Evolutionary conservation across 2,113 vertebrate genomes (phyloP).

Genomic region (Erythrolamprus reginae): DNA sequence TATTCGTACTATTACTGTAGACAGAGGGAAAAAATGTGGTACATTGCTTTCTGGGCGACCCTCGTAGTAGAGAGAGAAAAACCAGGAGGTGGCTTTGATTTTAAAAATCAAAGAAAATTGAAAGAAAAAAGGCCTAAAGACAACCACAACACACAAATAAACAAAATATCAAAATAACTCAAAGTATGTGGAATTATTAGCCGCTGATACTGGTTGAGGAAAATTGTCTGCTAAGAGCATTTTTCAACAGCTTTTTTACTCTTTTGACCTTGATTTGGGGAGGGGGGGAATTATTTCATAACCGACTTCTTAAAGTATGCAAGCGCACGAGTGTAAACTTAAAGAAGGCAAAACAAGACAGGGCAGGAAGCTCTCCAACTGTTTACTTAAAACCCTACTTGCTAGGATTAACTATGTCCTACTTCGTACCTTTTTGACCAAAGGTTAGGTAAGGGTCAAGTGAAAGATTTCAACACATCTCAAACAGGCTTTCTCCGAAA

Average conservation of each 20-base stretch:
- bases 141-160: background rate
- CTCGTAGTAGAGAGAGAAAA: background rate
- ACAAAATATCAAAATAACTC: too few relatives aligned
- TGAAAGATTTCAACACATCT: constrained; percentile 71
- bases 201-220: background rate
- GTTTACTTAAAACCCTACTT: constrained; percentile 71
- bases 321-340: background rate
- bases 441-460: constrained; percentile 73
- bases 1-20: too few relatives aligned
- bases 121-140: background rate
- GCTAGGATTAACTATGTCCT: constrained; percentile 66
- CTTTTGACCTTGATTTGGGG: background rate
- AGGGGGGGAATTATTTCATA: background rate
- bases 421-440: constrained; percentile 57
- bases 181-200: background rate
- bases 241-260: background rate
- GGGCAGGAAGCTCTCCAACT: constrained; percentile 39
- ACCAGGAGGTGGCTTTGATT: background rate
- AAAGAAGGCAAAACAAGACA: constrained; percentile 21
- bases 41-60: too few relatives aligned
- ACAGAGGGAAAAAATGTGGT: too few relatives aligned
- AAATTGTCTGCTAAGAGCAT: background rate
- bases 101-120: too few relatives aligned
- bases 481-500: constrained; percentile 47
- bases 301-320: background rate